phyloP scores from a whole-genome alignment of 2,113 vertebrate genomes.

The Eulacestoma nigropectus region DNA sequence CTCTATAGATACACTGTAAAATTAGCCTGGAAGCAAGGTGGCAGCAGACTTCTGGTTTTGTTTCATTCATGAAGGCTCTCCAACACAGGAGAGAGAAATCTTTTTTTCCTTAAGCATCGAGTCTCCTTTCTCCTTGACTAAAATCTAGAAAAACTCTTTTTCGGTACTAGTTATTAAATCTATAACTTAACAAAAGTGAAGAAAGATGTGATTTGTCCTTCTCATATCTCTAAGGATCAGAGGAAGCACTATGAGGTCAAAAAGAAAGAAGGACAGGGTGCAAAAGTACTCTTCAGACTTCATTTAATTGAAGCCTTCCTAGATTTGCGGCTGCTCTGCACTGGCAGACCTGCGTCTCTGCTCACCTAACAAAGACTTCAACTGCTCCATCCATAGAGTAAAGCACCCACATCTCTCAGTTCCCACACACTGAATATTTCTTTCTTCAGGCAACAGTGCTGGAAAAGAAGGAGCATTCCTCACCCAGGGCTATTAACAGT shows the following conservation, averaged over 20 bases:
- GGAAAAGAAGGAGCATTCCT: background rate
- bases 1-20: background rate
- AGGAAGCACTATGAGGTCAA: background rate
- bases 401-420: background rate
- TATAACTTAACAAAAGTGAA: background rate
- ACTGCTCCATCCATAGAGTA: background rate
- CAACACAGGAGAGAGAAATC: background rate
- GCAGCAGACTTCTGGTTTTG: constrained; percentile 17
- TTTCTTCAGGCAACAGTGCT: background rate
- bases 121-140: background rate
- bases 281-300: background rate
- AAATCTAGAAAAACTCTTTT: background rate
- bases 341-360: background rate
- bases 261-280: background rate
- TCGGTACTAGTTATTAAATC: background rate
- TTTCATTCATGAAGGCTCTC: background rate
- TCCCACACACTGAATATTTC: background rate
- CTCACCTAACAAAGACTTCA: background rate
- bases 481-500: background rate
- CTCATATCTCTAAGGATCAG: background rate
- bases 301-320: background rate
- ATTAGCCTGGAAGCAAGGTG: constrained; percentile 34
- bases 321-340: background rate
- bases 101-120: background rate
- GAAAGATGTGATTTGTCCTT: background rate